Evolutionary conservation across 2,113 vertebrate species (phyloP).

Genomic region (Sitta europaea): DNA sequence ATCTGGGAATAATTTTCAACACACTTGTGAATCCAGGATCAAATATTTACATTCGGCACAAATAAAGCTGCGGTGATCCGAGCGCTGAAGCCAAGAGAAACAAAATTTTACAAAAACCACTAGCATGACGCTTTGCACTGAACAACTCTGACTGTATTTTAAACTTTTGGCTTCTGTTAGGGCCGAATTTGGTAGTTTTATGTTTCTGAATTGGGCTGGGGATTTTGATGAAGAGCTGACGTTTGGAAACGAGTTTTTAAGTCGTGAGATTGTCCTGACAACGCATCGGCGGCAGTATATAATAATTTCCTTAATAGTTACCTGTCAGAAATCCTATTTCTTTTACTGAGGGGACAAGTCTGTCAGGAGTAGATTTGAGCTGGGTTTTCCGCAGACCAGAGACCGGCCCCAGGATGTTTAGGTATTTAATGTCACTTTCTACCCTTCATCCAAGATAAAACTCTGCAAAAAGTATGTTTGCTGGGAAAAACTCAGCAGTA

Average conservation of each 20-base stretch:
- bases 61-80: background rate
- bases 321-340: conserved; percentile 50
- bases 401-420: background rate
- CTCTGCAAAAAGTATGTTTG: background rate
- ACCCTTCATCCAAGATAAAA: conserved; percentile 5
- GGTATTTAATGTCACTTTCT: conserved; percentile 34
- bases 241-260: conserved; percentile 45
- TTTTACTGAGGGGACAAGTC: conserved; percentile 44
- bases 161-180: background rate
- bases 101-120: background rate
- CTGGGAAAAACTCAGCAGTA: background rate
- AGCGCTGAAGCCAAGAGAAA: background rate
- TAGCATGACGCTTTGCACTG: background rate
- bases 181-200: background rate
- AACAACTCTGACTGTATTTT: background rate
- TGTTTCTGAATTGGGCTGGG: background rate
- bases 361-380: conserved; percentile 22
- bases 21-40: background rate
- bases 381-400: conserved; percentile 26
- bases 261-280: conserved; percentile 50
- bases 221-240: conserved; percentile 13
- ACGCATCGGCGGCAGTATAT: background rate
- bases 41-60: conserved; percentile 55
- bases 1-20: conserved; percentile 36
- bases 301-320: conserved; percentile 58